Evolutionary conservation across 2,888 invertebrate genomes (phyloP).

Genomic region (Ariolimax columbianus): DNA sequence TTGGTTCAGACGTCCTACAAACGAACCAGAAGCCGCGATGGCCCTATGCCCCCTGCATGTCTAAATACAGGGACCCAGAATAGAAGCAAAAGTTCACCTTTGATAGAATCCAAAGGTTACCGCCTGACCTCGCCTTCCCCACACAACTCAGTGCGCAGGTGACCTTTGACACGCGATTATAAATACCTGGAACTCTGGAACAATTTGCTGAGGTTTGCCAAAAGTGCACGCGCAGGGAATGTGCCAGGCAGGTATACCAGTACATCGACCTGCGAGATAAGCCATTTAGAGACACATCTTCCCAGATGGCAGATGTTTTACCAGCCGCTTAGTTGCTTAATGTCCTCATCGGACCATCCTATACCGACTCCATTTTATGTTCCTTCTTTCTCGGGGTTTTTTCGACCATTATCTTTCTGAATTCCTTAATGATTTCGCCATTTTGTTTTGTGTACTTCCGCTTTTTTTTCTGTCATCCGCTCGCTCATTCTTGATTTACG

Average conservation of each 20-base stretch:
- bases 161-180: background rate
- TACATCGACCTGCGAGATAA: background rate
- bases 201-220: background rate
- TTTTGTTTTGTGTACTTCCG: no score
- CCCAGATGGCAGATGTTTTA: background rate
- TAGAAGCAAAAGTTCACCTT: background rate
- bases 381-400: background rate
- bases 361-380: background rate
- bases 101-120: background rate
- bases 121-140: background rate
- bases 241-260: background rate
- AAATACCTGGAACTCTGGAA: background rate
- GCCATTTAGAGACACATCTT: background rate
- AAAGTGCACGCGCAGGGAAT: background rate
- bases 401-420: constrained; percentile 13
- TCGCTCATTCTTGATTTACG: no score
- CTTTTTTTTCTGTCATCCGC: no score
- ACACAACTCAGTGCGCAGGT: background rate
- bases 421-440: no score
- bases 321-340: background rate
- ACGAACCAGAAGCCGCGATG: no score
- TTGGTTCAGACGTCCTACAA: no score
- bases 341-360: background rate
- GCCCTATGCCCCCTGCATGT: no score
- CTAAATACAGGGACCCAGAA: no score